Base-by-base conservation (phyloP, 2,113 vertebrate species). In the Aphyosemion australe region DNA sequence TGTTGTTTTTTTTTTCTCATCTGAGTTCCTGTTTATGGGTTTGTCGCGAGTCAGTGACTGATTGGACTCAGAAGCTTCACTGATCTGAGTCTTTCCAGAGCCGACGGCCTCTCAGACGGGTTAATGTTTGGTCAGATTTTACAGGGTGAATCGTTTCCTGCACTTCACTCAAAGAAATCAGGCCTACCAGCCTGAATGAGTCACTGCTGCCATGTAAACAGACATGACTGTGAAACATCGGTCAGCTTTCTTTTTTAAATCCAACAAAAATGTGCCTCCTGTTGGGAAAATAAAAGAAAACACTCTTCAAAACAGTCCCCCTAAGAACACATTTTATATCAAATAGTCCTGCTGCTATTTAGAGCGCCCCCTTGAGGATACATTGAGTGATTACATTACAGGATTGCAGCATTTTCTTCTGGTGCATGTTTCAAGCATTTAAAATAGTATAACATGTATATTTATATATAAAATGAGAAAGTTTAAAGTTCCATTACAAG, bases 71-170 rank as follows among this genome's bases (percentile, higher is more conserved):
- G 10, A 19, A 2, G n/a, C 19, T 34, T 39, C 11, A 52, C 63
- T 42, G 53, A 65, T 37, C 34, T 37, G 34, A 21, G 15, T 32
- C 15, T 21, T 20, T 19, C 5, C 12, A 60, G 51, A 52, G 61
- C 76, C 18, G 53, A 19, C 26, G 13, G 63, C 39, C 46, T 58
- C 48, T 1, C 15, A 21, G 47, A 47, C 43, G 15, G 34, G 87
- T 81, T 88, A 82, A 86, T 88, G 72, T 85, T 86, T 84, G 12
- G 64, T 69, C 74, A 75, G 67, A 60, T 61, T 57, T 72, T 61
- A 54, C 62, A 78, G 84, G 61, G 72, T 34, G 64, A 55, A 69
- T 74, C 5, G 73, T 71, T 85, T 86, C 80, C 76, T 78, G 75
- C 54, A 45, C 68, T 79, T 52, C 60, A 61, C 74, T 76, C 75